phyloP scores from a whole-genome alignment of 2,888 invertebrate species.

The Leptinotarsa tumamoca region DNA sequence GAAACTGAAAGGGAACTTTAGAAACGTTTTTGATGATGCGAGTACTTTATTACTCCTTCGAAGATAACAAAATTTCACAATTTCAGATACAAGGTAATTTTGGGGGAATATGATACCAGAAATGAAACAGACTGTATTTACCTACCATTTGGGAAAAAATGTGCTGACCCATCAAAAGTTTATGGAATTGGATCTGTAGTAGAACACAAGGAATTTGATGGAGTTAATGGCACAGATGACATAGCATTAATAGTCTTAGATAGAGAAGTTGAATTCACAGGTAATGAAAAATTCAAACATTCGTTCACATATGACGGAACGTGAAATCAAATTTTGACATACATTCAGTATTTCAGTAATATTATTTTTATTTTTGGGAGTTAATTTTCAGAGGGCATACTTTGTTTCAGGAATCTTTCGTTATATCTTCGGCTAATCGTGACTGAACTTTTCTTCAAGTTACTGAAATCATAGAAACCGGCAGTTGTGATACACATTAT shows the following conservation, averaged over 20 bases:
- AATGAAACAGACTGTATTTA: constrained; percentile 71
- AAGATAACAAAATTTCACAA: neutral
- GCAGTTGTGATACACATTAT: no score
- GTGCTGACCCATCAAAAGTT: constrained; percentile 52
- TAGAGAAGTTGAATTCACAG: constrained; percentile 53
- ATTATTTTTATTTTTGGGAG: no score
- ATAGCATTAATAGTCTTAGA: constrained; percentile 59
- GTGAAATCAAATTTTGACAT: no score
- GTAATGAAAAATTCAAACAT: constrained; percentile 42
- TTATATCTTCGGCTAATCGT: no score
- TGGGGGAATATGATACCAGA: constrained; percentile 77
- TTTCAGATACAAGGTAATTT: constrained; percentile 69
- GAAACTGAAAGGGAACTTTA: neutral
- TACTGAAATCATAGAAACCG: no score
- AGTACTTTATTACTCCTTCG: no score
- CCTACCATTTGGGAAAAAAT: constrained; percentile 48
- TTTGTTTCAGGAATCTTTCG: no score
- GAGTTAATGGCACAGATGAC: constrained; percentile 49
- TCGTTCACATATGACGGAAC: no score
- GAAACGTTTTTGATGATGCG: neutral
- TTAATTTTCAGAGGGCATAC: no score
- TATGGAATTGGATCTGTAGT: constrained; percentile 44
- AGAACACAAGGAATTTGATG: constrained; percentile 42
- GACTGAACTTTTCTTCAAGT: no score
- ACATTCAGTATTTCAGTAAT: no score